These are phyloP conservation scores for Rhopalosiphum padi DNA, from an alignment of 1,140 invertebrate species.

Conservation along the genomic window DNA sequence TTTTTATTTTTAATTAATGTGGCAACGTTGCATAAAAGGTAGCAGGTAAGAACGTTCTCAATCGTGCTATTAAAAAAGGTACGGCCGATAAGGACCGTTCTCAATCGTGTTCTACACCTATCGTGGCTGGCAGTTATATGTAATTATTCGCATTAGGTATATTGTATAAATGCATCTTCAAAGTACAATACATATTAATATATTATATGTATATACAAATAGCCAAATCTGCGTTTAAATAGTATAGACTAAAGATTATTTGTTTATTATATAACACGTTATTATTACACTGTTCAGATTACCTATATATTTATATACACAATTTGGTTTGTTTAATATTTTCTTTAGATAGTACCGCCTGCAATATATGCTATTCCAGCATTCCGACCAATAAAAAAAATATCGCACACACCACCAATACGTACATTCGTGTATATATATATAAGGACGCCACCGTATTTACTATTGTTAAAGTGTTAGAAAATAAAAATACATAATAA, in stretches of 20 bases:
- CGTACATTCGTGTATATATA: too few species aligned
- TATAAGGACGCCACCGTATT: not conserved
- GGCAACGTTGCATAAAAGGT: too few species aligned
- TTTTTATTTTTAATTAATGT: too few species aligned
- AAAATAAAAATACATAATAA: not conserved
- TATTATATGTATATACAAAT: too few species aligned
- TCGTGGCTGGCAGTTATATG: not conserved
- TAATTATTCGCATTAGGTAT: not conserved
- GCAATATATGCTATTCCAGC: too few species aligned
- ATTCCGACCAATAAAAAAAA: not conserved
- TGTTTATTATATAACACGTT: not conserved
- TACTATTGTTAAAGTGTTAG: not conserved
- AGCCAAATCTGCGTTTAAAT: not conserved
- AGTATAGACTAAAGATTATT: too few species aligned
- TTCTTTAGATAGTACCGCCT: too few species aligned
- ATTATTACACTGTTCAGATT: not conserved
- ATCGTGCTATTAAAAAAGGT: too few species aligned
- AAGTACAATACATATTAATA: not conserved
- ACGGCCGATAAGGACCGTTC: too few species aligned
- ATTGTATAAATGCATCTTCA: not conserved
- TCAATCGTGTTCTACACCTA: too few species aligned
- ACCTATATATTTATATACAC: not conserved
- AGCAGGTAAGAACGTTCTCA: too few species aligned
- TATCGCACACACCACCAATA: not conserved
- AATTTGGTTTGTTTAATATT: not conserved